These are phyloP conservation scores for Xyrichtys novacula DNA, from an alignment of 2,797 vertebrate genomes.

Conservation along the genomic window DNA sequence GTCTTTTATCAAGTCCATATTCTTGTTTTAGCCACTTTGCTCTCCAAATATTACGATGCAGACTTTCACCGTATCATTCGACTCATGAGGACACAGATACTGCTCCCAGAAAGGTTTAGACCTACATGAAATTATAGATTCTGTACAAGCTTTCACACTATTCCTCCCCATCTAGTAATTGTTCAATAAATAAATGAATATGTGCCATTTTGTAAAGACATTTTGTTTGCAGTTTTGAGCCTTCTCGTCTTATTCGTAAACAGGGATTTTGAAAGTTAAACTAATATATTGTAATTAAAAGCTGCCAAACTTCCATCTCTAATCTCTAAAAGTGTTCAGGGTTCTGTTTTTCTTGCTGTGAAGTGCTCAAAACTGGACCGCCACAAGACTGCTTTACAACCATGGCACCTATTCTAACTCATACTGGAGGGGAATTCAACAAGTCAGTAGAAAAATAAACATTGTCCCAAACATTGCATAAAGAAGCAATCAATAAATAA, in stretches of 20 bases:
- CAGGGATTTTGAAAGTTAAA: slow-evolving; percentile 39
- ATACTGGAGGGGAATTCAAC: slow-evolving; percentile 80
- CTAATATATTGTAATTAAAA: slow-evolving; percentile 39
- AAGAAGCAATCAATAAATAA: slow-evolving; percentile 86
- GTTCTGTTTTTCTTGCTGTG: background rate
- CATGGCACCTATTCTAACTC: slow-evolving; percentile 77
- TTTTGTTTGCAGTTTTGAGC: slow-evolving; percentile 74
- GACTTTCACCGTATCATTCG: background rate
- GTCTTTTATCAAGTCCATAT: slow-evolving; percentile 48
- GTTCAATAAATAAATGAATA: slow-evolving; percentile 87
- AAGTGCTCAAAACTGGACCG: slow-evolving; percentile 71
- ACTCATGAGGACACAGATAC: slow-evolving; percentile 59
- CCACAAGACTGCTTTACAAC: slow-evolving; percentile 61
- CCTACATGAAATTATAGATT: slow-evolving; percentile 72
- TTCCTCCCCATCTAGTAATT: slow-evolving; percentile 76
- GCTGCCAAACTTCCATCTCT: slow-evolving; percentile 52
- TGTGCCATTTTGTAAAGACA: slow-evolving; percentile 72
- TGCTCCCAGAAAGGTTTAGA: slow-evolving; percentile 70
- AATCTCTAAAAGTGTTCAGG: slow-evolving; percentile 3
- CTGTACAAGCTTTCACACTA: slow-evolving; percentile 80
- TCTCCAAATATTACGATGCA: background rate
- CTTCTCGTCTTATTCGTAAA: slow-evolving; percentile 37
- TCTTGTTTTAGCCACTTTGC: slow-evolving; percentile 35
- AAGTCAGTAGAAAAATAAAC: slow-evolving; percentile 89
- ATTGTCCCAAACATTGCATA: slow-evolving; percentile 88